These are phyloP conservation scores for Naso thynnoides DNA, from an alignment of 2,797 vertebrate genomes.

Conservation along the genomic window DNA sequence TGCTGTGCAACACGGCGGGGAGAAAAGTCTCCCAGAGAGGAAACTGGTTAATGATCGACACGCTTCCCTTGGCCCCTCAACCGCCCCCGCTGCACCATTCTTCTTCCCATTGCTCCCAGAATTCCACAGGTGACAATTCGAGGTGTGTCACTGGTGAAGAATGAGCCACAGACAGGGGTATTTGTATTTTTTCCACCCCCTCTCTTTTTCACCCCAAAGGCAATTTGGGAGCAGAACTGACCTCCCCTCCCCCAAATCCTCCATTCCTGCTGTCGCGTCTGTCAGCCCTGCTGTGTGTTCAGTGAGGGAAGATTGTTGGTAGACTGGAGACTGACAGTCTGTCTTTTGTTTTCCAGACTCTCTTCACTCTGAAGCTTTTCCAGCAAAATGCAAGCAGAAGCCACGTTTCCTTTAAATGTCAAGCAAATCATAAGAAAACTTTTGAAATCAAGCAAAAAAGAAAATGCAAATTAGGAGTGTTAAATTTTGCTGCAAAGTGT, in stretches of 20 bases:
- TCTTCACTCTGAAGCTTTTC: neutral
- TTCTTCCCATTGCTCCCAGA: conserved; percentile 19
- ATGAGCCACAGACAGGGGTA: conserved; percentile 44
- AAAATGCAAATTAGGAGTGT: too few species aligned
- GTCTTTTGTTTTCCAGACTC: neutral
- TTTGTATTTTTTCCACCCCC: conserved; percentile 41
- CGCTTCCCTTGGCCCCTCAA: conserved; percentile 21
- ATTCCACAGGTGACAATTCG: conserved; percentile 63
- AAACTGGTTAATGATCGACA: conserved; percentile 65
- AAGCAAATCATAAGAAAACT: too few species aligned
- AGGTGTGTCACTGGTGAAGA: conserved; percentile 61
- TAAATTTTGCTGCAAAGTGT: too few species aligned
- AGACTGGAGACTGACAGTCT: conserved; percentile 9
- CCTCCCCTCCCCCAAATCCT: neutral
- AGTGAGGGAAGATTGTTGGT: conserved; percentile 35
- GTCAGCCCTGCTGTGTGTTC: conserved; percentile 21
- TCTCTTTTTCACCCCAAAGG: conserved; percentile 8
- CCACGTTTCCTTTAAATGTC: too few species aligned
- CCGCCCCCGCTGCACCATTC: conserved; percentile 24
- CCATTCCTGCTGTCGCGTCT: conserved; percentile 13
- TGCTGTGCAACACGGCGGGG: conserved; percentile 36
- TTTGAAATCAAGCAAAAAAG: too few species aligned
- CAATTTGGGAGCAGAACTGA: conserved; percentile 12
- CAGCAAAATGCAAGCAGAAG: too few species aligned
- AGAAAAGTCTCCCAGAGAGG: conserved; percentile 38